Percentiles rank a stretch among this genome's conserved stretches.
These are phyloP conservation scores for Callipepla californica DNA, from an alignment of 2,113 vertebrate species.

Conservation along the genomic window DNA sequence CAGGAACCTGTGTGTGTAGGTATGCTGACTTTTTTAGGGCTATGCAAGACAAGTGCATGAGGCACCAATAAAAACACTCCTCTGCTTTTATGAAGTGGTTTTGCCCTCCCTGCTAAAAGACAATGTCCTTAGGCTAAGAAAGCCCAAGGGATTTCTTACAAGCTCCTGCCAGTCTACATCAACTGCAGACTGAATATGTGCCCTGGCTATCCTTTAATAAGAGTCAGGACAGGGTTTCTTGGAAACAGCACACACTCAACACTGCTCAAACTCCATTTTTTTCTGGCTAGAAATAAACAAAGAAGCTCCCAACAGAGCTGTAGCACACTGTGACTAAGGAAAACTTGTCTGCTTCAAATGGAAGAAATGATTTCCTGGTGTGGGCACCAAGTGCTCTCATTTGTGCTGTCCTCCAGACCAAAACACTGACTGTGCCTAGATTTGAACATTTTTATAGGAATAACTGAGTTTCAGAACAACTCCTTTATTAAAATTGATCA, in stretches of 20 bases:
- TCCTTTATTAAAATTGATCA: background rate
- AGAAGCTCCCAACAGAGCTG: background rate
- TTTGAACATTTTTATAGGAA: background rate
- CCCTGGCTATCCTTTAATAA: background rate
- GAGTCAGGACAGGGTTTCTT: background rate
- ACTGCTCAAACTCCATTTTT: background rate
- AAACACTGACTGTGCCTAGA: background rate
- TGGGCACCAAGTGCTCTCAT: background rate
- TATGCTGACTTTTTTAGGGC: background rate
- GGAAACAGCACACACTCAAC: background rate
- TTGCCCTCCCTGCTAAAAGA: background rate
- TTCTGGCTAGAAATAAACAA: background rate
- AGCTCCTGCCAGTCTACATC: background rate
- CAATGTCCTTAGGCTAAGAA: background rate
- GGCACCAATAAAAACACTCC: background rate
- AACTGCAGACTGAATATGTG: background rate
- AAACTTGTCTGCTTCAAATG: background rate
- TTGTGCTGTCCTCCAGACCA: background rate
- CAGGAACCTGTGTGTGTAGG: background rate
- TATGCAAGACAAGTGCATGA: background rate
- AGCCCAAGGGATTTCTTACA: background rate
- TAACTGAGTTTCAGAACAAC: background rate
- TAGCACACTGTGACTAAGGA: background rate
- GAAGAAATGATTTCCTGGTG: background rate
- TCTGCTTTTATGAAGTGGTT: background rate